phyloP scores from a whole-genome alignment of 2,113 vertebrate species.

The Acanthisitta chloris region DNA sequence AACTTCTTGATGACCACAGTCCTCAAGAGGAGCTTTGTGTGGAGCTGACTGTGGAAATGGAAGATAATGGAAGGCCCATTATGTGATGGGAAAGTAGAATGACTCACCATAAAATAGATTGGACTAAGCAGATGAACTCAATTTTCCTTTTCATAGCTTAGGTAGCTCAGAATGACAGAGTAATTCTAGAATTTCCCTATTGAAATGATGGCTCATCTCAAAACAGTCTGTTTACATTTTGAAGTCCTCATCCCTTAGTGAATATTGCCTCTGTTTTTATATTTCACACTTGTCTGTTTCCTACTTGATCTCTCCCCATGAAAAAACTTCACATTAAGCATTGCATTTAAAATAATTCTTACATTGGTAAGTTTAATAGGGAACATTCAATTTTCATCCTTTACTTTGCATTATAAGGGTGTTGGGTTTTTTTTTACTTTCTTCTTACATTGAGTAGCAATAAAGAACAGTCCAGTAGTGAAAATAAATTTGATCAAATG shows the following conservation, averaged over 20 bases:
- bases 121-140: neutral
- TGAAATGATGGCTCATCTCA: neutral
- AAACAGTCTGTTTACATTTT: neutral
- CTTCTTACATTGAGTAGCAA: neutral
- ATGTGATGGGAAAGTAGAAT: neutral
- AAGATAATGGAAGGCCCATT: neutral
- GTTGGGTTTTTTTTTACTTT: neutral
- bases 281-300: neutral
- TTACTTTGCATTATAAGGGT: neutral
- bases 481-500: neutral
- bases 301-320: neutral
- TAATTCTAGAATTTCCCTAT: neutral
- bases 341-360: neutral
- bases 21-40: neutral
- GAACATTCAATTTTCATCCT: neutral
- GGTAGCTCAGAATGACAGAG: neutral
- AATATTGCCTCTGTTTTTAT: neutral
- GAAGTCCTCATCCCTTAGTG: neutral
- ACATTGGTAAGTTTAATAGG: neutral
- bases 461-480: neutral
- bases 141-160: neutral
- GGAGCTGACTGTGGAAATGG: neutral
- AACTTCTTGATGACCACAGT: fast-evolving
- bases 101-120: constrained; percentile 5
- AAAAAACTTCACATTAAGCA: neutral